A percentile compares a stretch with the other conserved stretches of the same genome.
Conservation (phyloP, 2,888 invertebrate genomes). For the Junonia oenone region DNA sequence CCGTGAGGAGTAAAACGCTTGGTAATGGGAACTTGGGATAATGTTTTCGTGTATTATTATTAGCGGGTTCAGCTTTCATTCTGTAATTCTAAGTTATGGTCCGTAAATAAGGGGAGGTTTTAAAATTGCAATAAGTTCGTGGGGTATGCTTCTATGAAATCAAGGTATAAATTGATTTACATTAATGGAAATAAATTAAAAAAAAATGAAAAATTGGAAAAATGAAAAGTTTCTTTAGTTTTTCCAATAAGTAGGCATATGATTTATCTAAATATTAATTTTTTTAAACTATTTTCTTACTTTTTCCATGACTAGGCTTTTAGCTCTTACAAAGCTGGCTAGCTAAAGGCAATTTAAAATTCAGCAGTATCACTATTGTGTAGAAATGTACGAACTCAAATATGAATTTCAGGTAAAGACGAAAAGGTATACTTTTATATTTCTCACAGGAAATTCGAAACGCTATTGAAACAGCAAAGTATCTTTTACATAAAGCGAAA, state of each 20-base stretch:
- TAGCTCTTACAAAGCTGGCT: neutral
- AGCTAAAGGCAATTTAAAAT: neutral
- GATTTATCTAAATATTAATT: no score
- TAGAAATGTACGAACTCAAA: conserved; percentile 1
- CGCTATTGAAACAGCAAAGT: conserved; percentile 26
- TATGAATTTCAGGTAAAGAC: conserved; percentile 6
- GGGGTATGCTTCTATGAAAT: conserved; percentile 2
- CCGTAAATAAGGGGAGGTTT: conserved; percentile 49
- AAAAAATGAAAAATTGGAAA: neutral
- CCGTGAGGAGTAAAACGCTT: conserved; percentile 68
- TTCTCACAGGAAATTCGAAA: conserved; percentile 21
- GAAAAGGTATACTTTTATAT: conserved; percentile 11
- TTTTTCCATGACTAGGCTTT: neutral
- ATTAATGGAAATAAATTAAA: neutral
- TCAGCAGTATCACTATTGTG: neutral
- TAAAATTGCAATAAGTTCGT: conserved; percentile 28
- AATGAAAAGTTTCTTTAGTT: neutral
- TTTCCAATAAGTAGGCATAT: neutral
- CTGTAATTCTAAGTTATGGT: conserved; percentile 59
- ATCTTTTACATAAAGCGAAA: conserved; percentile 27
- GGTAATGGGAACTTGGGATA: conserved; percentile 62
- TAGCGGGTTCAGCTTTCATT: conserved; percentile 64
- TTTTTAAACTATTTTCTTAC: neutral
- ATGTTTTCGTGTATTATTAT: conserved; percentile 66
- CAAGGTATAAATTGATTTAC: conserved; percentile 1